Conservation (phyloP, 2,797 vertebrate species). For the Telmatherina bonti region DNA sequence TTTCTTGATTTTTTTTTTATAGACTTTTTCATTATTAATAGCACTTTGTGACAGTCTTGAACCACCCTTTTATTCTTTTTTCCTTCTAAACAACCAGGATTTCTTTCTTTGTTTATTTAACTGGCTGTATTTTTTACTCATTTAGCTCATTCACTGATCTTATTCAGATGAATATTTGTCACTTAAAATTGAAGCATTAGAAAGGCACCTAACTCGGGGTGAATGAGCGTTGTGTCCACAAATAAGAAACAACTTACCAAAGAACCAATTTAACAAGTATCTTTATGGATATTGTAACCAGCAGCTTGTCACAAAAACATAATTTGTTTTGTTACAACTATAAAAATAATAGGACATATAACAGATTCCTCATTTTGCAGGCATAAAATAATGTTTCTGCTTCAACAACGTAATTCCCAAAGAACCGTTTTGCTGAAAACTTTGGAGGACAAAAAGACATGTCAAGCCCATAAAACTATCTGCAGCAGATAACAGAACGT, state of each 20-base stretch:
- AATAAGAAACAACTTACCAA: background rate
- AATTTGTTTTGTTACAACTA: background rate
- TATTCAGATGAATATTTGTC: background rate
- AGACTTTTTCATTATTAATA: slow-evolving; percentile 21
- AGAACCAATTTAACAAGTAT: background rate
- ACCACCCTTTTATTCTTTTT: background rate
- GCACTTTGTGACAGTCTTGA: background rate
- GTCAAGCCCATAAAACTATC: background rate
- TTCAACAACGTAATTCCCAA: background rate
- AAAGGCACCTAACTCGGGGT: background rate
- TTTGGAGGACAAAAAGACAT: background rate
- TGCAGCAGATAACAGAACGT: background rate
- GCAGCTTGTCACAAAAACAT: background rate
- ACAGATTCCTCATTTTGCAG: background rate
- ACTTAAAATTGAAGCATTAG: background rate
- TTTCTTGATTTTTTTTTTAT: background rate
- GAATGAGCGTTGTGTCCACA: background rate
- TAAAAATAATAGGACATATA: background rate
- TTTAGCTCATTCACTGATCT: background rate
- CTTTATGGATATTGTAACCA: background rate
- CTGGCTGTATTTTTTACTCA: background rate
- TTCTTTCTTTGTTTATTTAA: background rate
- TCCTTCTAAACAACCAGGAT: background rate
- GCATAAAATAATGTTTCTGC: background rate
- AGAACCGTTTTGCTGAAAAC: background rate